Evolutionary conservation across 2,113 vertebrate genomes (phyloP).

Genomic region (Centropus bengalensis): DNA sequence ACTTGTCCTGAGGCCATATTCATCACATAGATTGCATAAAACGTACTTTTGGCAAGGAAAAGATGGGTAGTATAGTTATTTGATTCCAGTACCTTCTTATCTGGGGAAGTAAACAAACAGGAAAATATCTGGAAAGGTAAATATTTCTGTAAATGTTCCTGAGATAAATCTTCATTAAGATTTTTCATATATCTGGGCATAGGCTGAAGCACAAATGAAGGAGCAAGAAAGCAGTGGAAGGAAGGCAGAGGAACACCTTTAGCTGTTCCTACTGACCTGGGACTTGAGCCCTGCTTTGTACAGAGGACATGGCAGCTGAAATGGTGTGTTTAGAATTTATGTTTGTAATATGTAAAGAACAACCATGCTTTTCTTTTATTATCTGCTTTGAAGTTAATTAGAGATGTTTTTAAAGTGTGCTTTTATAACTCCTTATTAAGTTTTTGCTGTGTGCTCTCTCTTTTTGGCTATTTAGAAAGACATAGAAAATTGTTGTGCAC

Average conservation of each 20-base stretch:
- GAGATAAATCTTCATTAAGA: neutral
- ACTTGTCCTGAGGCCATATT: conserved; percentile 59
- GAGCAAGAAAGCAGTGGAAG: neutral
- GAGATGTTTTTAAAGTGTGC: neutral
- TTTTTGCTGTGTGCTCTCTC: conserved; percentile 27
- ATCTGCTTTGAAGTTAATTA: conserved; percentile 35
- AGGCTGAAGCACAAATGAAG: neutral
- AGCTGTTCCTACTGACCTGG: neutral
- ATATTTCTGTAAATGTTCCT: conserved; percentile 6
- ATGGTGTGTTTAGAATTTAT: neutral
- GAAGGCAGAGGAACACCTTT: neutral
- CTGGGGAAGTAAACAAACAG: neutral
- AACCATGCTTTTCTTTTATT: neutral
- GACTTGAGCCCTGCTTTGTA: neutral
- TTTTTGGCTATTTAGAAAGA: conserved; percentile 11
- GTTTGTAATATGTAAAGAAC: neutral
- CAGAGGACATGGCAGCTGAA: neutral
- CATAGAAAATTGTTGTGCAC: neutral
- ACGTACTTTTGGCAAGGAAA: conserved; percentile 59
- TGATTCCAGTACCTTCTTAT: conserved; percentile 52
- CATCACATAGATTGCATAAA: conserved; percentile 69
- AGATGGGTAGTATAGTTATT: conserved; percentile 47
- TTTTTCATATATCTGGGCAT: neutral
- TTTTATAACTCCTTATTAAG: conserved; percentile 39
- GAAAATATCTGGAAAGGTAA: conserved; percentile 23